Conservation (phyloP, 2,797 vertebrate genomes). For the Darevskia nairensis region DNA sequence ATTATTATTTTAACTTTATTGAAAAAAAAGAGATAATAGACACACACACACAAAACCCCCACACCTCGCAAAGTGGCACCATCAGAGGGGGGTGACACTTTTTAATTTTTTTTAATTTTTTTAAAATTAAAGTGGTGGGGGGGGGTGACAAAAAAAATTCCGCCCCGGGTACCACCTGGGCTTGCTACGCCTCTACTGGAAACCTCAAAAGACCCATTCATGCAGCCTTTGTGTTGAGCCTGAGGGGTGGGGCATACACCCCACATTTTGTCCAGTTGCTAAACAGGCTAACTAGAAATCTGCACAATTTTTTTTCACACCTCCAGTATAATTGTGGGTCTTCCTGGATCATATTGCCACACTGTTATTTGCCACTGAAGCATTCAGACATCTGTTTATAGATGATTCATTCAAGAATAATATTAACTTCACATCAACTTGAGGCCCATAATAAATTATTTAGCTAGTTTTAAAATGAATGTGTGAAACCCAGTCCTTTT, state of each 20-base stretch:
- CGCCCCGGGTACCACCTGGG: no score
- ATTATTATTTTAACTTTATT: no score
- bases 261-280: background rate
- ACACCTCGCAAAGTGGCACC: no score
- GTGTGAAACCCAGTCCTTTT: background rate
- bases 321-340: background rate
- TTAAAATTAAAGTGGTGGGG: no score
- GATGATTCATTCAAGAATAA: constrained; percentile 2
- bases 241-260: no score
- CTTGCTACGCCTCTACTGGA: no score
- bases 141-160: no score
- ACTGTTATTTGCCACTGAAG: constrained; percentile 7
- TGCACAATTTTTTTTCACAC: background rate
- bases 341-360: background rate
- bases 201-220: background rate
- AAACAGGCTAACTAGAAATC: background rate
- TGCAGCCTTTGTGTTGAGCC: background rate
- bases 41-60: no score
- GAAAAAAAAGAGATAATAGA: no score
- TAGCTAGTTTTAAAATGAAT: background rate
- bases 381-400: background rate
- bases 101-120: no score
- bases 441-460: background rate
- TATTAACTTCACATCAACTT: background rate
- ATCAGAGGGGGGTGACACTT: no score